These are phyloP conservation scores for Polydrusus cervinus DNA, from an alignment of 2,888 invertebrate genomes.

Conservation along the genomic window DNA sequence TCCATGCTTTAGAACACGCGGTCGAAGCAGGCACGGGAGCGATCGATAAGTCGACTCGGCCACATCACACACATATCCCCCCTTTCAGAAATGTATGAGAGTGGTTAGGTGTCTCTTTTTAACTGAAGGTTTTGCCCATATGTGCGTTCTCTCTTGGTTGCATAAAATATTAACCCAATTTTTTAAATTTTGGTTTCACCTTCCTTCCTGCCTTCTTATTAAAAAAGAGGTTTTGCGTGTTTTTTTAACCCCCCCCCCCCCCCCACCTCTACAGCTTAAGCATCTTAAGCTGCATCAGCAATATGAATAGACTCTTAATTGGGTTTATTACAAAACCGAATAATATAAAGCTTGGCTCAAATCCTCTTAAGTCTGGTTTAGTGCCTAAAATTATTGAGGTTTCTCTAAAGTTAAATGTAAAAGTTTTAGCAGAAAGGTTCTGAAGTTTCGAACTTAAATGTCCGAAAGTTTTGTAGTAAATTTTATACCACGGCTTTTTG, in stretches of 20 bases:
- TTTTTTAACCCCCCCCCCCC: neutral
- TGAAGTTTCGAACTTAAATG: conserved; percentile 12
- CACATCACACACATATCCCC: too few species aligned
- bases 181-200: too few species aligned
- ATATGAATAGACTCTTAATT: conserved; percentile 12
- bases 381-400: conserved; percentile 22
- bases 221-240: too few species aligned
- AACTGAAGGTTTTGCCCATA: too few species aligned
- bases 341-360: conserved; percentile 2
- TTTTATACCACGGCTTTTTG: conserved; percentile 15
- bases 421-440: conserved; percentile 4
- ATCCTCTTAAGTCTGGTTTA: conserved; percentile 3
- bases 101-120: too few species aligned
- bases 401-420: conserved; percentile 21
- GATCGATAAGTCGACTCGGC: too few species aligned
- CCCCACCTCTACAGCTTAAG: neutral
- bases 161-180: too few species aligned
- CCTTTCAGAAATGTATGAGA: too few species aligned
- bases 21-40: too few species aligned
- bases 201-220: too few species aligned
- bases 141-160: too few species aligned
- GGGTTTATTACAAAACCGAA: conserved; percentile 18
- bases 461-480: conserved; percentile 21
- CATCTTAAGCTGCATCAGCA: neutral
- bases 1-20: too few species aligned